Percentiles rank a stretch among this genome's conserved stretches.
These are phyloP conservation scores for Lepidostoma basale DNA, from an alignment of 1,140 invertebrate species.

Conservation along the genomic window DNA sequence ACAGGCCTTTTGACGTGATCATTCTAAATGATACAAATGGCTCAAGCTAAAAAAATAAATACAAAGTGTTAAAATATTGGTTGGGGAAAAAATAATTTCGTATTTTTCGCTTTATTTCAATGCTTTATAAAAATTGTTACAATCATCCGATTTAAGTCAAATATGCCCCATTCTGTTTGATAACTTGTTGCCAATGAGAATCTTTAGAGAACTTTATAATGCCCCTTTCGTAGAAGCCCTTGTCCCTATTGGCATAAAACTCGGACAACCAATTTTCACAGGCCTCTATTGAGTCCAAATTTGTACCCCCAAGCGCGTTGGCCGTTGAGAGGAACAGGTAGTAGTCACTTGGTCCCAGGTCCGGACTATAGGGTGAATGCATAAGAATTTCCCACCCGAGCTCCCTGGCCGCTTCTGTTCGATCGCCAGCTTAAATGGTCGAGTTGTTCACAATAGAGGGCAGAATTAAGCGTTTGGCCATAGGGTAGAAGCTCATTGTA, in stretches of 20 bases:
- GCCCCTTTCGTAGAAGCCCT: not conserved
- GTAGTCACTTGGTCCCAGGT: conserved; percentile 6
- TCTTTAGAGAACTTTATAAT: no score
- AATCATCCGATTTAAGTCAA: not conserved
- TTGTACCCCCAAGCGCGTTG: not conserved
- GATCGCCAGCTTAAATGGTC: no score
- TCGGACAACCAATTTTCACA: conserved; percentile 2
- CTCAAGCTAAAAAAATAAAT: no score
- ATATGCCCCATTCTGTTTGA: no score
- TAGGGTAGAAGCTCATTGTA: not conserved
- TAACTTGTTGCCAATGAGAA: no score
- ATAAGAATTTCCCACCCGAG: conserved; percentile 1
- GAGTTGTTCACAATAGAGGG: no score
- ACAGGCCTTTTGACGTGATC: no score
- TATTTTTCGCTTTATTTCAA: not conserved
- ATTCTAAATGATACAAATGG: no score
- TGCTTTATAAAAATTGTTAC: not conserved
- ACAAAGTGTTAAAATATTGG: no score
- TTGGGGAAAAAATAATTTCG: not conserved
- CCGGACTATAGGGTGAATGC: not conserved
- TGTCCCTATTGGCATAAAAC: conserved; percentile 7
- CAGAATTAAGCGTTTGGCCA: not conserved
- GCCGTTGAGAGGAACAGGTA: not conserved
- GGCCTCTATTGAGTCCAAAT: not conserved
- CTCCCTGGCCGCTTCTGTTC: no score